Base-by-base conservation (phyloP, 2,113 vertebrate genomes). In the Oxygymnocypris stewartii region DNA sequence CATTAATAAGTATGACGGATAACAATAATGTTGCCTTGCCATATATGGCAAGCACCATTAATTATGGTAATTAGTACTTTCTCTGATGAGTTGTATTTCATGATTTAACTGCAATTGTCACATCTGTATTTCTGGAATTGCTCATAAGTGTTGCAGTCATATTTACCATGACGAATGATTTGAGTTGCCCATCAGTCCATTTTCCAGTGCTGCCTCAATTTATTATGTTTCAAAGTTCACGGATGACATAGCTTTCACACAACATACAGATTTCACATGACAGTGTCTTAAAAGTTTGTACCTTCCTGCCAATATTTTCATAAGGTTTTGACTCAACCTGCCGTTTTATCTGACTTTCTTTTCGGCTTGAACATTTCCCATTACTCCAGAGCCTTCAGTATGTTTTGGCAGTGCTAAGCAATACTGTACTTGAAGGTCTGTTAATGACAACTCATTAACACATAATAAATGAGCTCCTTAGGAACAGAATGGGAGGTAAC, bases 371-470 rank as follows among this genome's bases (percentile, higher is more conserved):
- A 12, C 77, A 78, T 59, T 40, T 89, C 69, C 47, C 69, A 1
- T 74, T 84, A 81, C 87, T 77, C 79, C 20, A 82, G 81, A 85
- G 85, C 35, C 87, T 67, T 14, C 63, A 51, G 87, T 37, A 51
- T 78, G 73, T 92, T 92, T 88, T 87, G 87, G 83, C 87, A 69
- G 69, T 89, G 79, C 84, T 11, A n/a, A 71, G 25, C 71, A 75
- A 37, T 84, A 85, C 71, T 81, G 85, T 80, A 86, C 61, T 74
- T 63, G 82, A 37, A 67, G 87, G 59, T 47, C 88, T 75, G 73
- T 91, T 92, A 93, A 93, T 89, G 92, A 86, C 91, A 90, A 85
- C 89, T 91, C 91, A 94, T 94, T 93, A 93, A 88, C 47, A 85
- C 67, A 79, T 92, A 92, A 91, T 90, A 91, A 93, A 95, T 93